These are phyloP conservation scores for Hyppa rectilinea DNA, from an alignment of 2,888 invertebrate species.

Conservation along the genomic window DNA sequence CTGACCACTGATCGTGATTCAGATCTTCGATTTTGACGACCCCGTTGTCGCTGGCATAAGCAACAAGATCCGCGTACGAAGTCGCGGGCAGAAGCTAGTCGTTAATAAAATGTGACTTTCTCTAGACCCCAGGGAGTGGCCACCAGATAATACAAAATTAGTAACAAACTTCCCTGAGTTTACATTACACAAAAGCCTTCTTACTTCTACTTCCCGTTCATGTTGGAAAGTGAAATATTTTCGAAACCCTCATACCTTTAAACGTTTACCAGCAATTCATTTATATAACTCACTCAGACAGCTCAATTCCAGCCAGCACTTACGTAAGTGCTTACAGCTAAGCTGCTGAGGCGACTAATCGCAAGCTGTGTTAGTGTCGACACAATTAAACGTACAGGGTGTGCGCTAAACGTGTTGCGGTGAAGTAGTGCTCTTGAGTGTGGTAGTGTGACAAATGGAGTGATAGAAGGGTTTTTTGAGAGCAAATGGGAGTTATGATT, in stretches of 20 bases:
- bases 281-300: constrained; percentile 14
- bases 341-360: constrained; percentile 48
- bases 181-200: neutral
- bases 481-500: neutral
- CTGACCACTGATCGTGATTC: too few species aligned
- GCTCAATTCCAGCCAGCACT: constrained; percentile 17
- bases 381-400: constrained; percentile 49
- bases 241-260: constrained; percentile 13
- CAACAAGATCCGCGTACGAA: too few species aligned
- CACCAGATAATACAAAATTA: too few species aligned
- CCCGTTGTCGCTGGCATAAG: too few species aligned
- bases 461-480: neutral
- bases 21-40: too few species aligned
- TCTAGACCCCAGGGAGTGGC: too few species aligned
- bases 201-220: neutral
- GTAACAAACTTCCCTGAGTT: too few species aligned
- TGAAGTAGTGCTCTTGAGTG: constrained; percentile 28
- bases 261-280: constrained; percentile 2
- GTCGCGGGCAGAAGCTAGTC: too few species aligned
- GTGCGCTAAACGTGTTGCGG: constrained; percentile 43
- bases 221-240: neutral
- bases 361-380: constrained; percentile 41
- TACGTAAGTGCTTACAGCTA: constrained; percentile 32
- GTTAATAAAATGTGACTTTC: too few species aligned
- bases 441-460: constrained; percentile 4